phyloP scores from a whole-genome alignment of 1,140 invertebrate species.

The Pygmarrhopalites habei region DNA sequence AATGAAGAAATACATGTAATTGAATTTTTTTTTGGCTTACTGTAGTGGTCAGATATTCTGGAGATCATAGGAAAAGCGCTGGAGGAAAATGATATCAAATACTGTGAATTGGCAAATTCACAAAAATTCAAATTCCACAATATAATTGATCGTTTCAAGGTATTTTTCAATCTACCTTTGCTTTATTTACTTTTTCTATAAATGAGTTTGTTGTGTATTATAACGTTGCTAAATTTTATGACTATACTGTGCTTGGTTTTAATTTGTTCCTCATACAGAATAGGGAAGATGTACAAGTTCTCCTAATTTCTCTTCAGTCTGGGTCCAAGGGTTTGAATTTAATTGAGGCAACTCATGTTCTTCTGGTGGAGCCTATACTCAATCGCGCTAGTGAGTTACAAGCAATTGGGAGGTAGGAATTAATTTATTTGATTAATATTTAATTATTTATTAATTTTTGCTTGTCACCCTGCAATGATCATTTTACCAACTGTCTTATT shows the following conservation, averaged over 20 bases:
- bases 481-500: too few relatives aligned
- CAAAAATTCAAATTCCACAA: constrained; percentile 47
- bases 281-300: constrained; percentile 50
- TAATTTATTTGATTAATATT: too few relatives aligned
- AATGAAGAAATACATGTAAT: not conserved
- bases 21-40: too few relatives aligned
- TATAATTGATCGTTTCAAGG: constrained; percentile 53
- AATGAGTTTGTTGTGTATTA: not conserved
- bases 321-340: constrained; percentile 72
- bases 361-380: constrained; percentile 67
- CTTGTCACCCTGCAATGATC: too few relatives aligned
- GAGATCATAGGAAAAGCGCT: constrained; percentile 55
- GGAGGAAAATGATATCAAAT: constrained; percentile 53
- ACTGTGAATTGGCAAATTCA: constrained; percentile 42
- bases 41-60: constrained; percentile 57
- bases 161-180: too few relatives aligned
- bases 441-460: too few relatives aligned
- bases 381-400: constrained; percentile 67
- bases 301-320: constrained; percentile 59
- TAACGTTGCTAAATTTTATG: not conserved
- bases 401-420: constrained; percentile 68
- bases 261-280: constrained; percentile 33
- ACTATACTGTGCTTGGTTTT: not conserved
- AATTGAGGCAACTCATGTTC: constrained; percentile 69
- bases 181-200: not conserved